Percentiles rank a stretch among this genome's conserved stretches.
Conservation (phyloP, 2,113 vertebrate genomes). For the Hippoglossus stenolepis region DNA sequence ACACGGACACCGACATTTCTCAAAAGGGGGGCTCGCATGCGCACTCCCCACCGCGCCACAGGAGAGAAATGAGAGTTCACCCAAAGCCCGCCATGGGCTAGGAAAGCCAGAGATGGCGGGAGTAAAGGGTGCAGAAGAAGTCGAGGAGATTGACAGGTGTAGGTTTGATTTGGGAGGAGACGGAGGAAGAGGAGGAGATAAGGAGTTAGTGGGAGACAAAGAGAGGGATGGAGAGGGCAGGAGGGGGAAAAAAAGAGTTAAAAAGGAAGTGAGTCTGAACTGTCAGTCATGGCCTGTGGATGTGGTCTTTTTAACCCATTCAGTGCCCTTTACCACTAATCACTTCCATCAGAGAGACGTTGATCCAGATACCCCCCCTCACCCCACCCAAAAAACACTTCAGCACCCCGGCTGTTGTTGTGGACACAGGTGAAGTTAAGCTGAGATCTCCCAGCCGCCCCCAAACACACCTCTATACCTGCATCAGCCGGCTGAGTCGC, state of each 20-base stretch:
- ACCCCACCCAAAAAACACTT: too few relatives aligned
- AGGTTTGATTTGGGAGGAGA: slow-evolving; percentile 42
- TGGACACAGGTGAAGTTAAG: too few relatives aligned
- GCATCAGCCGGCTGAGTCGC: not conserved
- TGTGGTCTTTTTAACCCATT: slow-evolving; percentile 49
- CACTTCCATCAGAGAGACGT: slow-evolving; percentile 2
- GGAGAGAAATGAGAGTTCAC: slow-evolving; percentile 77
- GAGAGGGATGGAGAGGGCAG: too few relatives aligned
- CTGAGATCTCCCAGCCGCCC: too few relatives aligned
- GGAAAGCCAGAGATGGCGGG: slow-evolving; percentile 24
- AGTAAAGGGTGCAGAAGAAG: not conserved
- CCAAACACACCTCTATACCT: not conserved
- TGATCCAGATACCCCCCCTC: not conserved
- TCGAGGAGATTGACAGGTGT: not conserved
- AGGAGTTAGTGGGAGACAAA: too few relatives aligned
- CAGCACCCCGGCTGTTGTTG: too few relatives aligned
- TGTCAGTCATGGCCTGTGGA: slow-evolving; percentile 46
- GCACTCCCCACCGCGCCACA: slow-evolving; percentile 77
- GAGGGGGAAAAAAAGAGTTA: too few relatives aligned
- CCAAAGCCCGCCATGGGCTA: slow-evolving; percentile 61
- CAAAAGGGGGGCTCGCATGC: slow-evolving; percentile 73
- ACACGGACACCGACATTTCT: slow-evolving; percentile 89
- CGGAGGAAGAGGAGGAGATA: slow-evolving; percentile 1
- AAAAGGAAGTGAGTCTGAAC: too few relatives aligned
- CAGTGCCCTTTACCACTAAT: slow-evolving; percentile 16